These are phyloP conservation scores for Streblospio benedicti DNA, from an alignment of 1,140 invertebrate genomes.

Conservation along the genomic window DNA sequence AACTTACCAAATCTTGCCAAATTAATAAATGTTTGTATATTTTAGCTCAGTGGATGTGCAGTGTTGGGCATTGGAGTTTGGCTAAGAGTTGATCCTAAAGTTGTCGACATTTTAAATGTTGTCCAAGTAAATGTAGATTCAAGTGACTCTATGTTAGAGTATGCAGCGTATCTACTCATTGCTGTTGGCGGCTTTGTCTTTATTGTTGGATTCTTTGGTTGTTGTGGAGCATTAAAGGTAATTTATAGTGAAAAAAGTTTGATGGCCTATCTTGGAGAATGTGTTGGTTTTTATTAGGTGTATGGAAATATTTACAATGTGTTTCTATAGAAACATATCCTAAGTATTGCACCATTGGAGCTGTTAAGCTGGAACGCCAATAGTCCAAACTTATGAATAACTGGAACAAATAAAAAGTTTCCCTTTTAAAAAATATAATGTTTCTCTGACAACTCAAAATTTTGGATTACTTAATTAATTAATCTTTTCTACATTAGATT, in stretches of 20 bases:
- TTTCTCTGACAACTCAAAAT: too few relatives aligned
- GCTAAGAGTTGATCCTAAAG: conserved; percentile 59
- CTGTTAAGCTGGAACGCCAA: too few relatives aligned
- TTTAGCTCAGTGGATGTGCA: conserved; percentile 63
- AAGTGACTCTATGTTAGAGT: conserved; percentile 25
- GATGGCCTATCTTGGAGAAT: conserved; percentile 41
- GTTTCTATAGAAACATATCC: background rate
- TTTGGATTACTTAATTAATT: too few relatives aligned
- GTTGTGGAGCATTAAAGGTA: conserved; percentile 78
- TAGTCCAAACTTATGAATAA: too few relatives aligned
- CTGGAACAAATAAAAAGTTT: too few relatives aligned
- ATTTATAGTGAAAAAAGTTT: too few relatives aligned
- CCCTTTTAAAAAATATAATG: too few relatives aligned
- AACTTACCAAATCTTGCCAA: too few relatives aligned
- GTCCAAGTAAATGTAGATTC: conserved; percentile 29
- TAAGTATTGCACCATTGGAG: too few relatives aligned
- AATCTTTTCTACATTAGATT: too few relatives aligned
- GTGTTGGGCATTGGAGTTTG: conserved; percentile 67
- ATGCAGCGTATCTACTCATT: conserved; percentile 55
- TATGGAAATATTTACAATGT: background rate
- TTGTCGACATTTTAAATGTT: conserved; percentile 52
- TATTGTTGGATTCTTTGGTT: conserved; percentile 78
- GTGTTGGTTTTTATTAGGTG: background rate
- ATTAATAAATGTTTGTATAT: too few relatives aligned
- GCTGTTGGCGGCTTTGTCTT: conserved; percentile 70